Base-by-base conservation (phyloP, 2,888 invertebrate genomes). In the Cheilosia impressa region DNA sequence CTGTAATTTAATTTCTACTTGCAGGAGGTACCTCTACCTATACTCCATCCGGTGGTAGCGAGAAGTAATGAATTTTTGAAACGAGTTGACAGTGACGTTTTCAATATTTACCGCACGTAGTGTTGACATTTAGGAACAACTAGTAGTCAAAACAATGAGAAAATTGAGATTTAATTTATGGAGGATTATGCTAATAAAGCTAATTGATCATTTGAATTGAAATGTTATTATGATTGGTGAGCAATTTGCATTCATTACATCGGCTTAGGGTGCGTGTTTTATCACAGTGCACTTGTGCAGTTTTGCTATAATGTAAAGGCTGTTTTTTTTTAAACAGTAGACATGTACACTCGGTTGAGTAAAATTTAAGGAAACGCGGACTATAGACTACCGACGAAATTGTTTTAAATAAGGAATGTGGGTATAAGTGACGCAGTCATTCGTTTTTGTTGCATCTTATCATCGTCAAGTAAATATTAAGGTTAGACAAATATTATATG, bases 111-210 rank as follows among this genome's bases (percentile, higher is more conserved):
- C 38, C 58, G 17, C 24, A 27, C 41, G 53, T 52, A 50, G 34
- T 31, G 17, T 24, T 53, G 4, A 24, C 22, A 53, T 41, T 53
- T 17, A 15, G 13, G 19, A 53, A 17, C 38, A 53, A 17, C 38
- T 38, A 38, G 38, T 24, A 17, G 38, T 24, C 38, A 43, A 22
- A 53, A 53, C 50, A 60, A 71, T 41, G 47, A 57, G 38, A 38
- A 50, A 71, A 58, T 60, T 52, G 22, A 34, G 45, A 69, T 27
- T 22, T 47, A 47, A 69, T 57, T 69, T 57, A 45, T 57, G 57
- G 34, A 31, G 45, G 55, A 34, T 57, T 47, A 57, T 57, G 57
- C 34, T 57, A 47, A 69, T 69, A 57, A 57, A 45, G 31, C 10
- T 45, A 69, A 69, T 69, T 57, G 45, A 10, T 57, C 50, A 41